Base-by-base conservation (phyloP, 2,113 vertebrate genomes). In the Dermatemys mawii region DNA sequence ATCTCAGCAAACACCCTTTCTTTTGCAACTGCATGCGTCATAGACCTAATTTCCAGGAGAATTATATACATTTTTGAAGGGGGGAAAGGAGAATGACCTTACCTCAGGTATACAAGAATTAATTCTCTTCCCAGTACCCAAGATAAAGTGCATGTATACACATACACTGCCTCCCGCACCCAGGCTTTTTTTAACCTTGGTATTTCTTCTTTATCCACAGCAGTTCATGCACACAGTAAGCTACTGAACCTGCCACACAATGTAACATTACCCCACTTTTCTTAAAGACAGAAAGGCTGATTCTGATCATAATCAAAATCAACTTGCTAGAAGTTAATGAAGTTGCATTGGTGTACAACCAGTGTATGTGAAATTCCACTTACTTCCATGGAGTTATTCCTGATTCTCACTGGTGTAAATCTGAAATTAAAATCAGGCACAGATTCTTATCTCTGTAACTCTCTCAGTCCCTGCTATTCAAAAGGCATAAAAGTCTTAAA, bases 121-220 rank as follows among this genome's bases (percentile, higher is more conserved):
- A 21, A 41, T 75, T 75, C 24, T 75, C 70, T 44, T 75, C 24
- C 41, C 38, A 44, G 17, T 26, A 44, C 22, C 35, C 10, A 70
- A 46, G 41, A 46, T 76, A 46, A 75, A 46, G 1, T 4, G 22
- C 12, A 60, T 6, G 35, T 7, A 19, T 0, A 12, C 3, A 79
- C 51, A 29, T 5, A 78, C 11, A 8, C 0, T 0, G 8, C 48
- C 19, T 5, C 7, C 26, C 32, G 12, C 38, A 0, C 1, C 41
- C 35, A 1, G 2, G 2, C 3, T 11, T 5, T 32, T 8, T 46
- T n/a, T 2, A 80, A 80, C 22, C 11, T 78, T 50, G 5, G 3
- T 88, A 91, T 29, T 8, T 50, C 48, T 55, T 3, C 35, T 83
- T 94, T 55, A 79, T 83, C 70, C 81, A 60, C 2, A 35, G 19